These are phyloP conservation scores for Coecobrya sp. DNA, from an alignment of 2,888 invertebrate species.

Conservation along the genomic window DNA sequence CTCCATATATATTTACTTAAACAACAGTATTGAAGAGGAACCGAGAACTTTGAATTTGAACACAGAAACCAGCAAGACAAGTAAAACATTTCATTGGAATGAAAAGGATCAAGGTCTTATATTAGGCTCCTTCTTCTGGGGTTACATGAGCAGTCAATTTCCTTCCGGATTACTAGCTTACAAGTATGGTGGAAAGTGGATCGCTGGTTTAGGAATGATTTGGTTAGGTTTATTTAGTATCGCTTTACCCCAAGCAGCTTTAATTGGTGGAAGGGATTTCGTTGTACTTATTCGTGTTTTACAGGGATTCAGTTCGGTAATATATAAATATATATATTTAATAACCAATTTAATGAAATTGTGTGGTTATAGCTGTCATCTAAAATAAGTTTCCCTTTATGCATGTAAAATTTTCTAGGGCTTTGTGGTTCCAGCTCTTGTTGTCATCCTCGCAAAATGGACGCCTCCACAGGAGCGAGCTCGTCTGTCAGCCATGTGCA, in stretches of 20 bases:
- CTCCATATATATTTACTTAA: background rate
- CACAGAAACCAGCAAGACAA: background rate
- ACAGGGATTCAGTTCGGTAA: conserved; percentile 90
- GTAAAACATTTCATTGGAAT: conserved; percentile 76
- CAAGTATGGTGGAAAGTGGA: conserved; percentile 95
- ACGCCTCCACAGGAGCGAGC: conserved; percentile 79
- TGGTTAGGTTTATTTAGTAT: conserved; percentile 94
- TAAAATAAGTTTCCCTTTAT: background rate
- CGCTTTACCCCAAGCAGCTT: conserved; percentile 93
- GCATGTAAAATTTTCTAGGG: conserved; percentile 37
- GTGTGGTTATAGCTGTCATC: too few relatives aligned
- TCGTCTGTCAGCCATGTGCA: conserved; percentile 88
- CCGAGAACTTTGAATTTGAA: background rate
- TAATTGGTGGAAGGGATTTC: conserved; percentile 91
- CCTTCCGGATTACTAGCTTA: conserved; percentile 95
- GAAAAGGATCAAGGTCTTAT: conserved; percentile 82
- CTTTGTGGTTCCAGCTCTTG: conserved; percentile 73
- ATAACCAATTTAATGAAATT: background rate
- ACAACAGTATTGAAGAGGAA: background rate
- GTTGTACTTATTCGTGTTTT: conserved; percentile 92
- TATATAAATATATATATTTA: conserved; percentile 83
- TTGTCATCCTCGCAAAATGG: conserved; percentile 81
- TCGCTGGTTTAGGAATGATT: conserved; percentile 94
- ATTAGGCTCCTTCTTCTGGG: conserved; percentile 92
- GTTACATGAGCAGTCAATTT: conserved; percentile 93